These are phyloP conservation scores for Macropis europaea DNA, from an alignment of 2,888 invertebrate genomes.

Conservation along the genomic window DNA sequence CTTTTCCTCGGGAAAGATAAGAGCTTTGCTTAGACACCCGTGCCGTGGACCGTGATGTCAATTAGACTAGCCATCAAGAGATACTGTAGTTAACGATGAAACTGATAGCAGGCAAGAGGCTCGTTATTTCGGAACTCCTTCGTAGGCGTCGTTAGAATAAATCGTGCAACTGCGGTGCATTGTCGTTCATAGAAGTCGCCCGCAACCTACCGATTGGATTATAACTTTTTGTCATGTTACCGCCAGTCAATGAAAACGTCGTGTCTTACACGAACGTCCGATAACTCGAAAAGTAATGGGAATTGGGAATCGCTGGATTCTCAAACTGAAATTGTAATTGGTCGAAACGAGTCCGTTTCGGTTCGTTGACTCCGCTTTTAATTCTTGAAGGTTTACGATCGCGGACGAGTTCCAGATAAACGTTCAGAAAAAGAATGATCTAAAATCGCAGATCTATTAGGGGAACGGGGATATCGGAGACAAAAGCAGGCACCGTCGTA, in stretches of 20 bases:
- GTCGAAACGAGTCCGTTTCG: neutral
- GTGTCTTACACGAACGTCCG: too few relatives aligned
- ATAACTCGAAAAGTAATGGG: too few relatives aligned
- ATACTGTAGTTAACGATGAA: conserved; percentile 22
- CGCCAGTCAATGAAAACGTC: too few relatives aligned
- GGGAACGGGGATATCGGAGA: neutral
- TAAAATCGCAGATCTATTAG: conserved; percentile 4
- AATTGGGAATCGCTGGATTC: too few relatives aligned
- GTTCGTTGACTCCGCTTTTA: conserved; percentile 11
- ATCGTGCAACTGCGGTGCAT: too few relatives aligned
- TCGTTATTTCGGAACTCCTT: too few relatives aligned
- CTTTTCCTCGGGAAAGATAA: conserved; percentile 34
- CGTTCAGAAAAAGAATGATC: conserved; percentile 23
- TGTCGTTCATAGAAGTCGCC: too few relatives aligned
- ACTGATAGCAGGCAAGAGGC: too few relatives aligned
- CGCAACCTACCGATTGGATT: too few relatives aligned
- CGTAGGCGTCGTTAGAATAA: too few relatives aligned
- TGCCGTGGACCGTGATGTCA: conserved; percentile 46
- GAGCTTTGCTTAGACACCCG: conserved; percentile 42
- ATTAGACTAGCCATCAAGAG: conserved; percentile 47
- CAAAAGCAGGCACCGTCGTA: conserved; percentile 11
- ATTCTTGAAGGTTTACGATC: conserved; percentile 9
- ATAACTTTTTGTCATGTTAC: too few relatives aligned
- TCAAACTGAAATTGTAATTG: too few relatives aligned
- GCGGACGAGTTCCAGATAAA: conserved; percentile 16